Conservation (phyloP, 2,888 invertebrate species). For the Barypeithes pellucidus region DNA sequence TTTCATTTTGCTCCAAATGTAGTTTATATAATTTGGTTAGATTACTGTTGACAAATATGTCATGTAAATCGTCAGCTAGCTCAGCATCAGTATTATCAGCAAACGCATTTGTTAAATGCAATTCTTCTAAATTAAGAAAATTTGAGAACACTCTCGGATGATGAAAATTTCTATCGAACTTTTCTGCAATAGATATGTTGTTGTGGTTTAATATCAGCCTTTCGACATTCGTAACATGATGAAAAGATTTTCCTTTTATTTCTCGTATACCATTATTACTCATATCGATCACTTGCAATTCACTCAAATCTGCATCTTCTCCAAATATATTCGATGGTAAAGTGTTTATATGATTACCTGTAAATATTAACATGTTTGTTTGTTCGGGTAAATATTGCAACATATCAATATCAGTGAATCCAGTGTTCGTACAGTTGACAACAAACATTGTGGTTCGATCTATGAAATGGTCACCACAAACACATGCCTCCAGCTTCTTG, state of each 20-base stretch:
- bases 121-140: slow-evolving; percentile 78
- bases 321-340: slow-evolving; percentile 84
- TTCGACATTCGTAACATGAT: slow-evolving; percentile 80
- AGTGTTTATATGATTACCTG: slow-evolving; percentile 78
- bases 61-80: slow-evolving; percentile 79
- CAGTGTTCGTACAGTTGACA: slow-evolving; percentile 81
- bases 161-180: slow-evolving; percentile 74
- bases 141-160: slow-evolving; percentile 82
- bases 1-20: slow-evolving; percentile 85
- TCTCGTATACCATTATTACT: slow-evolving; percentile 81
- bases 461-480: slow-evolving; percentile 74
- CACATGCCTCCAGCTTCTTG: slow-evolving; percentile 69
- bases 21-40: slow-evolving; percentile 78
- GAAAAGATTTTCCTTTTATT: slow-evolving; percentile 83
- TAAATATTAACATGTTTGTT: slow-evolving; percentile 81
- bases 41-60: slow-evolving; percentile 81
- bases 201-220: slow-evolving; percentile 82
- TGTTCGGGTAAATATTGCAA: slow-evolving; percentile 77
- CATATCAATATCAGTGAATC: slow-evolving; percentile 75
- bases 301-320: slow-evolving; percentile 67
- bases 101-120: slow-evolving; percentile 84
- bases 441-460: slow-evolving; percentile 71
- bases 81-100: slow-evolving; percentile 77
- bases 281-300: slow-evolving; percentile 80
- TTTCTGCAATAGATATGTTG: slow-evolving; percentile 76